Evolutionary conservation across 2,797 vertebrate genomes (phyloP).

Genomic region (Odontamblyopus lacepedii): DNA sequence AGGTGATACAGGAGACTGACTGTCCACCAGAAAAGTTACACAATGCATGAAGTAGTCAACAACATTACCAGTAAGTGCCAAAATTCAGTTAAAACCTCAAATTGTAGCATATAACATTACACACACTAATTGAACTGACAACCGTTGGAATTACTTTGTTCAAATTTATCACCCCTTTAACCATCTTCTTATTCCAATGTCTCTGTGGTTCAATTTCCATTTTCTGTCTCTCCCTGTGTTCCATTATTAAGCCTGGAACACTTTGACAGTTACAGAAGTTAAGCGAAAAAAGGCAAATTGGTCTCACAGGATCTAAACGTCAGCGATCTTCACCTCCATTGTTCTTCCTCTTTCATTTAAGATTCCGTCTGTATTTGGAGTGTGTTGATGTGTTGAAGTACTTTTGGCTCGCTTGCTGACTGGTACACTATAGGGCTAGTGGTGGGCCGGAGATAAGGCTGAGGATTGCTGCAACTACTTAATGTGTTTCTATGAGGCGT

Average conservation of each 20-base stretch:
- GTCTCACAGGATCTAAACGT: constrained; percentile 17
- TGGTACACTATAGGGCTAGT: constrained; percentile 33
- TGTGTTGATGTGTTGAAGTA: constrained; percentile 11
- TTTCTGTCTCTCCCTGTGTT: constrained; percentile 12
- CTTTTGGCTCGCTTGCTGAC: constrained; percentile 50
- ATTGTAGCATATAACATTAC: not conserved
- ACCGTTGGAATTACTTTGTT: not conserved
- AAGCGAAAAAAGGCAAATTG: constrained; percentile 34
- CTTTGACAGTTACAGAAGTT: constrained; percentile 47
- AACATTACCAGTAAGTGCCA: too few relatives aligned
- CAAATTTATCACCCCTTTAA: not conserved
- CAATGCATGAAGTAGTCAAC: too few relatives aligned
- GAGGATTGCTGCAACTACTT: constrained; percentile 47
- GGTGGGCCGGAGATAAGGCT: constrained; percentile 65
- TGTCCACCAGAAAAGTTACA: too few relatives aligned
- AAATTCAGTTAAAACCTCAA: too few relatives aligned
- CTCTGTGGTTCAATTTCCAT: constrained; percentile 33
- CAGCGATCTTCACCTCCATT: constrained; percentile 33
- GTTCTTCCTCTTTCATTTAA: not conserved
- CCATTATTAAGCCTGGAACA: constrained; percentile 52
- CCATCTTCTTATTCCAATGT: not conserved
- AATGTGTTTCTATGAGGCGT: constrained; percentile 56
- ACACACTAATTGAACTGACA: not conserved
- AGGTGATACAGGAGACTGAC: too few relatives aligned
- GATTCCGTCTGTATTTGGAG: constrained; percentile 13